Percentiles rank a stretch among this genome's conserved stretches.
Evolutionary conservation across 2,888 invertebrate species (phyloP).

Genomic region (Cryptus armator): DNA sequence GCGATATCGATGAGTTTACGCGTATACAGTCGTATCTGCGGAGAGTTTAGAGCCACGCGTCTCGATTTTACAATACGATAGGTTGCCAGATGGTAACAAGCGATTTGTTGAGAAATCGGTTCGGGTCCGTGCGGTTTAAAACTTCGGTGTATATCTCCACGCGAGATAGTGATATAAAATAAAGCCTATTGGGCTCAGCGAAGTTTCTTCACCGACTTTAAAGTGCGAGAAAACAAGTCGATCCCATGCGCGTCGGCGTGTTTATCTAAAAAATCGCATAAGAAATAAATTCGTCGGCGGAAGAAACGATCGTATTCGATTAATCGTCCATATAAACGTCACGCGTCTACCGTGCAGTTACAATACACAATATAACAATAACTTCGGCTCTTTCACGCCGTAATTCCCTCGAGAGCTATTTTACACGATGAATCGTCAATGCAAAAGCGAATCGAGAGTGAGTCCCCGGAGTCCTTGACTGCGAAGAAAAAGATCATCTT

Average conservation of each 20-base stretch:
- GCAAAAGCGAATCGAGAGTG: background rate
- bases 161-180: constrained; percentile 37
- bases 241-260: background rate
- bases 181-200: constrained; percentile 3
- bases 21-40: constrained; percentile 28
- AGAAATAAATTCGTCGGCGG: background rate
- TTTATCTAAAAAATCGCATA: background rate
- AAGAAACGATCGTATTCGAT: background rate
- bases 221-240: background rate
- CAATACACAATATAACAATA: background rate
- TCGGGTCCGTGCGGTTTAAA: constrained; percentile 23
- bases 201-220: background rate
- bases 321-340: background rate
- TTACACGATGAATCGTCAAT: background rate
- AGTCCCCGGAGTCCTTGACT: constrained; percentile 7
- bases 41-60: constrained; percentile 46
- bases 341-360: background rate
- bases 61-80: constrained; percentile 65
- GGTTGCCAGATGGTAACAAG: constrained; percentile 10
- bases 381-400: background rate
- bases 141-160: background rate
- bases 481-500: background rate
- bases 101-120: constrained; percentile 36
- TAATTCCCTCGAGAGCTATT: background rate
- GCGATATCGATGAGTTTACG: constrained; percentile 65